Conservation (phyloP, 2,888 invertebrate genomes). For the Lasioglossum zephyrum region DNA sequence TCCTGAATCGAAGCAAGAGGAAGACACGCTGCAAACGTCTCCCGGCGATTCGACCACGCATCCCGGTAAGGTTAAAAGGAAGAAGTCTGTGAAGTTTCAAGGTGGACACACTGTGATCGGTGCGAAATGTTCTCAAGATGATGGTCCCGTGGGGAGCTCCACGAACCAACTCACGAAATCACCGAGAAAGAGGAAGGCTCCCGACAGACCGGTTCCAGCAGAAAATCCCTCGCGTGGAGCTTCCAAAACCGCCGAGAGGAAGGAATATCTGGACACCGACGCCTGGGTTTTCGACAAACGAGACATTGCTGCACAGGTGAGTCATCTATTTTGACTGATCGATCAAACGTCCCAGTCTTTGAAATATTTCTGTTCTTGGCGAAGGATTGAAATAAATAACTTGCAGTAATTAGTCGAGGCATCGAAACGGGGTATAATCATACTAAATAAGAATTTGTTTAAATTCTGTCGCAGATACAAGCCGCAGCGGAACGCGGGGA, state of each 20-base stretch:
- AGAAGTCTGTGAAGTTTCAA: conserved; percentile 78
- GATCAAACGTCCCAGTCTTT: neutral
- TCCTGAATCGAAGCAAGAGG: neutral
- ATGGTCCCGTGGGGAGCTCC: conserved; percentile 40
- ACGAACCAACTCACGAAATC: conserved; percentile 25
- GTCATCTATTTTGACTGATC: conserved; percentile 2
- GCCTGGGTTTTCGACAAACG: conserved; percentile 30
- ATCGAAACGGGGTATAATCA: neutral
- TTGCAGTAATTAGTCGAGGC: neutral
- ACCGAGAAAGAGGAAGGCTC: conserved; percentile 66
- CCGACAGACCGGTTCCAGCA: conserved; percentile 59
- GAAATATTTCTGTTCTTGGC: neutral
- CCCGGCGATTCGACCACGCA: conserved; percentile 15
- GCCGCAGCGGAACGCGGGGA: conserved; percentile 42
- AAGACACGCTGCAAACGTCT: neutral
- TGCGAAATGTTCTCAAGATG: conserved; percentile 48
- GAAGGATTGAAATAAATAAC: neutral
- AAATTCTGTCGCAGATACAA: conserved; percentile 53
- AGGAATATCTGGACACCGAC: conserved; percentile 28
- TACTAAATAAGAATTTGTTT: conserved; percentile 25
- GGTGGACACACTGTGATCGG: conserved; percentile 66
- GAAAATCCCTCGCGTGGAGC: conserved; percentile 11
- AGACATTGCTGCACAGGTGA: conserved; percentile 61
- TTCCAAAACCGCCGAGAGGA: conserved; percentile 1
- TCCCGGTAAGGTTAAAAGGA: conserved; percentile 62